Base-by-base conservation (phyloP, 2,797 vertebrate species). In the Natrix natrix region DNA sequence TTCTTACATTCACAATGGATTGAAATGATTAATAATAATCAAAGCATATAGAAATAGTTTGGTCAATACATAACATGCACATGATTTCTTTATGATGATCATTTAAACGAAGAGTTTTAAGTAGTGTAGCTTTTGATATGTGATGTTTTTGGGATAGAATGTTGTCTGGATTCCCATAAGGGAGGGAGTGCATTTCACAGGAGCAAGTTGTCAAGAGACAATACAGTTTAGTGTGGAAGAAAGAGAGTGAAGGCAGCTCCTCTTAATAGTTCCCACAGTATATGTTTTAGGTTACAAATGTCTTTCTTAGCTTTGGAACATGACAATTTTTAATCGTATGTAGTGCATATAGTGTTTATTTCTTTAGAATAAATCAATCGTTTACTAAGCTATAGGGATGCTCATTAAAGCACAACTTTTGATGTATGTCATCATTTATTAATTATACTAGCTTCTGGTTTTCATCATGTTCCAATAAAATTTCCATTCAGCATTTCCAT, bases 41-140 rank as follows among this genome's bases (percentile, higher is more conserved):
- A 20, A 8, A 66, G 52, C 4, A 17, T 4, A 63, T 20, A 37
- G 10, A 52, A 37, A 52, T 24, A 26, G 13, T 59, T 66, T 89
- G 28, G 28, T 22, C 11, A 56, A 60, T 56, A 22, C 24, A 5
- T 56, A n/a, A 66, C 6, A 61, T 28, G 28, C 8, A 52, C 14
- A 24, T 24, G 28, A 24, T 57, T 59, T 43, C 10, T 13, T 63
- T 32, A 24, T 26, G 63, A 0, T 55, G 94, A 87, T 55, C 1
- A 2, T 32, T 22, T 2, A 60, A 8, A 74, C 24, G n/a, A 74
- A 52, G 17, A 8, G 52, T 5, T 6, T 28, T 61, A 14, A 74
- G 78, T 17, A 69, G 66, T 57, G 17, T 93, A 92, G 28, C 17
- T 52, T 94, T 5, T 90, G 93, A 94, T 91, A 59, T 94, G 32